phyloP scores from a whole-genome alignment of 2,888 invertebrate species.

The Aquatica leii region DNA sequence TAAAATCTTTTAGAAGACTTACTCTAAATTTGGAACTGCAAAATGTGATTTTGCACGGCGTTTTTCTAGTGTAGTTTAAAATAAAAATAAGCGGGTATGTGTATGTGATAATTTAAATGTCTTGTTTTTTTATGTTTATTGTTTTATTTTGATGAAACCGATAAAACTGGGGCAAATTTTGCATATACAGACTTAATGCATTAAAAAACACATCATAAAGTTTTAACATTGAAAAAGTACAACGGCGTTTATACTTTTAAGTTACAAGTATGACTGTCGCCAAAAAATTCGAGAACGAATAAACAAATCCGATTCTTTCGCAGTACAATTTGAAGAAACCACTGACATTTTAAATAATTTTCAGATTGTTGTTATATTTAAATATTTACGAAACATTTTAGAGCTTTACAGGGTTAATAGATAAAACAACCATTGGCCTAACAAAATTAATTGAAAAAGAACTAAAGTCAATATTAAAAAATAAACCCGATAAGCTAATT shows the following conservation, averaged over 20 bases:
- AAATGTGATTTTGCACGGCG: too few relatives aligned
- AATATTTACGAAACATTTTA: slow-evolving; percentile 45
- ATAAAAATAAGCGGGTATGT: too few relatives aligned
- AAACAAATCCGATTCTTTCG: slow-evolving; percentile 19
- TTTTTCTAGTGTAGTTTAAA: too few relatives aligned
- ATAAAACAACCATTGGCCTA: too few relatives aligned
- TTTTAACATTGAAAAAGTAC: slow-evolving; percentile 43
- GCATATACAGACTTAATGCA: too few relatives aligned
- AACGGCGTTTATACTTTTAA: slow-evolving; percentile 48
- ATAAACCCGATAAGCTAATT: slow-evolving; percentile 40
- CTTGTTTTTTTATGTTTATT: too few relatives aligned
- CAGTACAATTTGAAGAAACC: slow-evolving; percentile 35
- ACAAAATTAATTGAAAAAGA: slow-evolving; percentile 10
- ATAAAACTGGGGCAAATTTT: too few relatives aligned
- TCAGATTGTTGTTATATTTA: slow-evolving; percentile 41
- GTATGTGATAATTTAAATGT: too few relatives aligned
- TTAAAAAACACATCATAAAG: too few relatives aligned
- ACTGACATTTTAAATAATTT: slow-evolving; percentile 38
- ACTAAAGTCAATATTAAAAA: slow-evolving; percentile 20
- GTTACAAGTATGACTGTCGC: slow-evolving; percentile 47
- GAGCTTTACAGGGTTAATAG: slow-evolving; percentile 38
- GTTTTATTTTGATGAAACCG: too few relatives aligned
- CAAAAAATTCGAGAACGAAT: slow-evolving; percentile 41
- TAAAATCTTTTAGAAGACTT: too few relatives aligned
- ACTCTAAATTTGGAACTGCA: too few relatives aligned